A percentile compares a stretch with the other conserved stretches of the same genome.
Evolutionary conservation across 2,113 vertebrate species (phyloP).

Genomic region (Poecilia latipinna): DNA sequence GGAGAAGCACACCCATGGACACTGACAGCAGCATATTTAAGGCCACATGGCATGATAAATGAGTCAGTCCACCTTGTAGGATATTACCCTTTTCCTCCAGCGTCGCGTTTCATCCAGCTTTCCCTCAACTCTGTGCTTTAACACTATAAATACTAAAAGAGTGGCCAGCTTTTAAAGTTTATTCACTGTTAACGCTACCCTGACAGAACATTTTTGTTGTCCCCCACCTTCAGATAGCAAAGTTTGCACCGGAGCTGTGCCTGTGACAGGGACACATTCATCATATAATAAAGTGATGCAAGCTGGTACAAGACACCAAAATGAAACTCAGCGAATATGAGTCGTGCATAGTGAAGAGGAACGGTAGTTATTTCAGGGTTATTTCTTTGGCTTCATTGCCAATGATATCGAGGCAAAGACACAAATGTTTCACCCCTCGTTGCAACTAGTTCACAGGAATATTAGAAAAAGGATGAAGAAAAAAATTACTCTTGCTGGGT

Average conservation of each 20-base stretch:
- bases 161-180: conserved; percentile 63
- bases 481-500: not conserved
- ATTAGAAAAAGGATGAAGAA: not conserved
- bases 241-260: conserved; percentile 65
- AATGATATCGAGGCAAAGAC: conserved; percentile 42
- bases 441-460: not conserved
- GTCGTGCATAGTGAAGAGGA: conserved; percentile 40
- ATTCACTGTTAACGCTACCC: conserved; percentile 60
- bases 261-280: conserved; percentile 75
- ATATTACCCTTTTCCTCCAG: conserved; percentile 64
- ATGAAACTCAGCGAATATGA: conserved; percentile 56
- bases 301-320: conserved; percentile 59
- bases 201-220: conserved; percentile 53
- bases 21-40: conserved; percentile 55
- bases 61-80: conserved; percentile 51
- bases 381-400: conserved; percentile 41
- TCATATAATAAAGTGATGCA: conserved; percentile 76
- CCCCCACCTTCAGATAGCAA: conserved; percentile 31
- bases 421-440: conserved; percentile 20
- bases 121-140: conserved; percentile 36
- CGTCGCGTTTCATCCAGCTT: conserved; percentile 43
- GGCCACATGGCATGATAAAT: conserved; percentile 63
- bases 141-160: conserved; percentile 68
- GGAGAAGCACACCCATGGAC: conserved; percentile 21
- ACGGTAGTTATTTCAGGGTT: conserved; percentile 43